Evolutionary conservation across 2,888 invertebrate genomes (phyloP).

Genomic region (Zootermopsis nevadensis): DNA sequence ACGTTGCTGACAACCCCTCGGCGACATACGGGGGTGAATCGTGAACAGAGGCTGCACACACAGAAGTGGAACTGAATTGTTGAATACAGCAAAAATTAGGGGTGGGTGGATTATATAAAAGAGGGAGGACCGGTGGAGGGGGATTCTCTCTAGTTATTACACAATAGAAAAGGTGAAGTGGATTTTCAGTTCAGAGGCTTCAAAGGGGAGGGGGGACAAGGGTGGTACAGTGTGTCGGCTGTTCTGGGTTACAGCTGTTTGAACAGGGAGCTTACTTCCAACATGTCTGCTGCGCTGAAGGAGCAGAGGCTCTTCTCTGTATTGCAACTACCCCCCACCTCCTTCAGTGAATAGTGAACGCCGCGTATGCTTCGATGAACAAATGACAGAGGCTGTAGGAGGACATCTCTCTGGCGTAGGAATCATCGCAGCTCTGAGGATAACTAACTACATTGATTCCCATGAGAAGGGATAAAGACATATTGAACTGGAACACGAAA

Average conservation of each 20-base stretch:
- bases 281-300: slow-evolving; percentile 10
- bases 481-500: slow-evolving; percentile 34
- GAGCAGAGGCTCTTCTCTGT: background rate
- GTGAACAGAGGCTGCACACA: background rate
- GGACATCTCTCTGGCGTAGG: background rate
- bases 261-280: slow-evolving; percentile 29
- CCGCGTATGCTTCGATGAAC: slow-evolving; percentile 29
- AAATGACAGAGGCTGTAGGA: slow-evolving; percentile 33
- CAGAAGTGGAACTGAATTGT: slow-evolving; percentile 26
- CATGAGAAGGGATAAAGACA: slow-evolving; percentile 43
- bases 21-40: background rate
- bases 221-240: slow-evolving; percentile 14
- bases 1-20: background rate
- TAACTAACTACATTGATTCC: slow-evolving; percentile 31
- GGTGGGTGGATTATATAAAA: slow-evolving; percentile 38
- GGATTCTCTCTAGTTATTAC: slow-evolving; percentile 37
- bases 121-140: slow-evolving; percentile 17
- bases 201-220: background rate
- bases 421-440: slow-evolving; percentile 18
- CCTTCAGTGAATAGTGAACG: slow-evolving; percentile 18
- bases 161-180: slow-evolving; percentile 43
- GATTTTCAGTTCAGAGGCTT: slow-evolving; percentile 27
- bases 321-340: background rate
- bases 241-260: slow-evolving; percentile 41
- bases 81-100: slow-evolving; percentile 35